Conservation (phyloP, 2,113 vertebrate genomes). For the Drymodes brunneopygia region DNA sequence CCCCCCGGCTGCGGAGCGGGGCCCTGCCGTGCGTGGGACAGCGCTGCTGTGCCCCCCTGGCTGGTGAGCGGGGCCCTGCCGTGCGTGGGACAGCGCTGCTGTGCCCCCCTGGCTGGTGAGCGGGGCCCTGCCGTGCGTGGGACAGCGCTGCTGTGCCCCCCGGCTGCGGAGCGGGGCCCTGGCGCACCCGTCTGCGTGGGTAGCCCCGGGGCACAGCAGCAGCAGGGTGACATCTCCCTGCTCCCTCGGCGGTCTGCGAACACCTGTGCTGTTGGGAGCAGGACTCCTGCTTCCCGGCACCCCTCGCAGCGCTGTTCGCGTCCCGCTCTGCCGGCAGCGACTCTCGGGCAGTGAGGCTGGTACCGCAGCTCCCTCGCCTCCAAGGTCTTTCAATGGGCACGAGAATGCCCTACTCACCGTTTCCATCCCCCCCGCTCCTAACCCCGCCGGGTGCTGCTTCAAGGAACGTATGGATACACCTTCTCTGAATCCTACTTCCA, state of each 20-base stretch:
- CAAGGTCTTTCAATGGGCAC: background rate
- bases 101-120: background rate
- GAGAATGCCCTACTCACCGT: background rate
- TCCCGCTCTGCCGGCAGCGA: fast-evolving
- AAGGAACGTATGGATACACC: fast-evolving
- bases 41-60: background rate
- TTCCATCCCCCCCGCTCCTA: background rate
- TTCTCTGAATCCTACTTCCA: background rate
- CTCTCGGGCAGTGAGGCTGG: background rate
- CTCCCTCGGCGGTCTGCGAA: background rate
- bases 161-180: background rate
- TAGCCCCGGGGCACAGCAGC: background rate
- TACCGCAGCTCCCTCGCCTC: fast-evolving
- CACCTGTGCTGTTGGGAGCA: background rate
- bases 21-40: background rate
- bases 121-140: too few species aligned
- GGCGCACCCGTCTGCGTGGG: background rate
- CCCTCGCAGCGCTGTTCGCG: fast-evolving
- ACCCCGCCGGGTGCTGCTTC: background rate
- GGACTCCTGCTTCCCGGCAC: background rate
- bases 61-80: background rate
- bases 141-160: too few species aligned
- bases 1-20: too few species aligned
- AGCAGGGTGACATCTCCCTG: background rate
- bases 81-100: background rate